These are phyloP conservation scores for Macaria notata DNA, from an alignment of 2,888 invertebrate species.

Conservation along the genomic window DNA sequence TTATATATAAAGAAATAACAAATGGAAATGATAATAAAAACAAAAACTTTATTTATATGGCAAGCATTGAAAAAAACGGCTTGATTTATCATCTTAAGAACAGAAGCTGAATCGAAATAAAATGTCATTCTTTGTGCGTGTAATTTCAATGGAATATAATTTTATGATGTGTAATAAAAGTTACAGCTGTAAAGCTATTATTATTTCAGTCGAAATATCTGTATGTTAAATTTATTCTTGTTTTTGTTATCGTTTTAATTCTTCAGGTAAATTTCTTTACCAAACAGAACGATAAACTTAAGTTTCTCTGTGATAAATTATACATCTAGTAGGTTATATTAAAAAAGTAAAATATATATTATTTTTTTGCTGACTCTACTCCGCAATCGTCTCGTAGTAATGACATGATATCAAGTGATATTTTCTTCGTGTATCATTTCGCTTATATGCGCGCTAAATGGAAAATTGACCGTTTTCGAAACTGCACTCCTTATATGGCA, in stretches of 20 bases:
- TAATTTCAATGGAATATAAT: slow-evolving; percentile 6
- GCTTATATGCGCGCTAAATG: slow-evolving; percentile 71
- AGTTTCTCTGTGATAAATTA: too few species aligned
- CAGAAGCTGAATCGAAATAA: background rate
- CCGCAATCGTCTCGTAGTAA: slow-evolving; percentile 50
- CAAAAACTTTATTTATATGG: too few species aligned
- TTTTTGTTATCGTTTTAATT: too few species aligned
- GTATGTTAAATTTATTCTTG: too few species aligned
- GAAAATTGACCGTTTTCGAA: slow-evolving; percentile 69
- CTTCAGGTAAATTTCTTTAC: too few species aligned
- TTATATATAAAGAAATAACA: background rate
- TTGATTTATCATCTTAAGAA: too few species aligned
- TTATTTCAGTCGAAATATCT: background rate
- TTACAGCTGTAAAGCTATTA: background rate
- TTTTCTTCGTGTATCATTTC: slow-evolving; percentile 65
- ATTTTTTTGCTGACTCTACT: slow-evolving; percentile 50
- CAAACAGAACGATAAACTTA: too few species aligned
- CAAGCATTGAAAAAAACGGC: background rate
- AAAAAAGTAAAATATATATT: too few species aligned
- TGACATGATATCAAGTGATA: slow-evolving; percentile 69
- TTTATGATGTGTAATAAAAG: slow-evolving; percentile 1
- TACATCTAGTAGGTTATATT: too few species aligned
- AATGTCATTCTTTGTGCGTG: background rate
- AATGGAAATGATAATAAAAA: background rate
- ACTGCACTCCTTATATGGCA: slow-evolving; percentile 50